Conservation (phyloP, 2,113 vertebrate species). For the Oenanthe oenanthe region DNA sequence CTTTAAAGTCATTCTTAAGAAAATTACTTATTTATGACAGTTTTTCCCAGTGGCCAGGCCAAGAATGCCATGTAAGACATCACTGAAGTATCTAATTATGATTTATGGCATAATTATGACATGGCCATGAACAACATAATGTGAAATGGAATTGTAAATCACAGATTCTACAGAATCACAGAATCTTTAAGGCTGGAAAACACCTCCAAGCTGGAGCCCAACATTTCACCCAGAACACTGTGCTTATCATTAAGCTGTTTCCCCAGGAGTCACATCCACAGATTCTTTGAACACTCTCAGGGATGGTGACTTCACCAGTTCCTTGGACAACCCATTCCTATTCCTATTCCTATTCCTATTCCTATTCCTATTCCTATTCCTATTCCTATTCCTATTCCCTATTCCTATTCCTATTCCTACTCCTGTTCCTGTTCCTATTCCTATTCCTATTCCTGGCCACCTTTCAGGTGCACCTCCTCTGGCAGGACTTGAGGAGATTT, state of each 20-base stretch:
- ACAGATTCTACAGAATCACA: not conserved
- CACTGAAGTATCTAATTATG: not conserved
- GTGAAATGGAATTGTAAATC: not conserved
- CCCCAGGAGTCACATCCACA: not conserved
- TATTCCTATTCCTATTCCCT: too few species aligned
- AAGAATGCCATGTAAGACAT: not conserved
- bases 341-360: too few species aligned
- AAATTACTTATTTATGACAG: not conserved
- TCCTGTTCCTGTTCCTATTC: too few species aligned
- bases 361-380: too few species aligned
- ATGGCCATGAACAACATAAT: rapidly evolving
- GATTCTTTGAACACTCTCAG: too few species aligned
- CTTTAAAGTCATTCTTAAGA: not conserved
- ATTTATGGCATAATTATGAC: not conserved
- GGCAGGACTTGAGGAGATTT: not conserved
- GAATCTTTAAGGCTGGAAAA: not conserved
- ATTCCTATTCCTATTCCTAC: too few species aligned
- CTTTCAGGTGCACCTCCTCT: not conserved
- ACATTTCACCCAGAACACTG: rapidly evolving
- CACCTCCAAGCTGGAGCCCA: not conserved
- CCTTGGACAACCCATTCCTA: not conserved
- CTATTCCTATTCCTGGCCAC: not conserved
- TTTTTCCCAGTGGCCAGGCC: not conserved
- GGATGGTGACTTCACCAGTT: not conserved
- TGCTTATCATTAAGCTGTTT: rapidly evolving